Evolutionary conservation across 1,140 invertebrate species (phyloP), one percentile per base, ranked within the genome.

Genomic region (Paracyclopina nana): DNA sequence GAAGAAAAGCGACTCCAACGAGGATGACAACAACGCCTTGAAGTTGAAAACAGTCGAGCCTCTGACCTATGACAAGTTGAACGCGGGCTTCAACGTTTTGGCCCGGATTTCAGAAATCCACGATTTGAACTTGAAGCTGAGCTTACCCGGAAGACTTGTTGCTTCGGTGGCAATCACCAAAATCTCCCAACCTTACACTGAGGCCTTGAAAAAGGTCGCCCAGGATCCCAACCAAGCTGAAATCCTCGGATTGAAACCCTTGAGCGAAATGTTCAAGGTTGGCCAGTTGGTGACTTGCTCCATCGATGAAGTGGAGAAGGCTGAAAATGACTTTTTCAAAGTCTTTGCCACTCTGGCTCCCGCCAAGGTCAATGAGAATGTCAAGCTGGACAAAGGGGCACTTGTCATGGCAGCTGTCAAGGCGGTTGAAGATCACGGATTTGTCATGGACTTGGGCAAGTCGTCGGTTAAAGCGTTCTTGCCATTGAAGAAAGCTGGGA

Each of bases 361-460:
- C 25, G 45, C 27, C 6, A 14, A 24, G 12, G 45, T 26, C 2
- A 24, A 25, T 9, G n/a, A n/a, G n/a, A n/a, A n/a, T n/a, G n/a
- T n/a, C n/a, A n/a, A n/a, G n/a, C n/a, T n/a, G n/a, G n/a, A n/a
- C n/a, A n/a, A n/a, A n/a, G 27, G 27, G 2, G 16, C 16, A 2
- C 12, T 31, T n/a, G 16, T 28, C 25, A 6, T 29, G 2, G 14
- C 22, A 16, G 27, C 27, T 28, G 27, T 48, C 4, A 3, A 6
- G 6, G 30, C 24, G 5, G 29, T 48, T 4, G 20, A 48, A 30
- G 45, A 48, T 28, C 45, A 48, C 27, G 45, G 45, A 2, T 48
- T 28, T 28, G 30, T 31, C 4, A 9, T 48, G 25, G 45, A 48
- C n/a, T 26, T 29, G 3, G 45, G 45, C 4, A 6, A 28, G 1